These are phyloP conservation scores for Conus canariensis DNA, from an alignment of 2,888 invertebrate species.

Conservation along the genomic window DNA sequence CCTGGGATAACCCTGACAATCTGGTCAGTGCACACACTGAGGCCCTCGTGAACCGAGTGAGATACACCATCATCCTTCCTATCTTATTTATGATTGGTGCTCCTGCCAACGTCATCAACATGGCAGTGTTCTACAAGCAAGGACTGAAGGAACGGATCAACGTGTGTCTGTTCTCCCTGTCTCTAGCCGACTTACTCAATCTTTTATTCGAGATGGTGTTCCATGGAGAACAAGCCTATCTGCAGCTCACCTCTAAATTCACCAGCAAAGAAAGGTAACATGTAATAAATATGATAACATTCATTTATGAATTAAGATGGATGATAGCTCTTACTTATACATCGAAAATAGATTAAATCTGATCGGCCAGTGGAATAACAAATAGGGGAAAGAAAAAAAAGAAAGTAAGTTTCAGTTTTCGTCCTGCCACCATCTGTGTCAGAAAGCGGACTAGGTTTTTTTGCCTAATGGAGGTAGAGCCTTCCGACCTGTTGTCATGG, in stretches of 20 bases:
- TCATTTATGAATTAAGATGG: too few species aligned
- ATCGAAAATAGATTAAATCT: too few species aligned
- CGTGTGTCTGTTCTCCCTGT: not conserved
- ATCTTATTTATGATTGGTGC: not conserved
- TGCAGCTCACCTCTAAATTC: not conserved
- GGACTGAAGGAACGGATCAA: not conserved
- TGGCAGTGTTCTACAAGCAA: conserved; percentile 4
- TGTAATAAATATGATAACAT: too few species aligned
- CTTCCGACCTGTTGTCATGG: too few species aligned
- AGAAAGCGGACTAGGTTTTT: too few species aligned
- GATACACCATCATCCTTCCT: not conserved
- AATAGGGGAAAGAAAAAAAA: too few species aligned
- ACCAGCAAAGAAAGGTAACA: too few species aligned
- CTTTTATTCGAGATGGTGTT: not conserved
- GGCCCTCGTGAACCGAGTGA: not conserved
- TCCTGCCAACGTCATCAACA: conserved; percentile 9
- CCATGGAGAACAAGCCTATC: not conserved
- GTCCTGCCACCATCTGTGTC: too few species aligned
- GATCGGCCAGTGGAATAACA: too few species aligned
- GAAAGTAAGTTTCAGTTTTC: too few species aligned
- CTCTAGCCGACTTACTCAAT: not conserved
- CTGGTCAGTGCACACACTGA: not conserved
- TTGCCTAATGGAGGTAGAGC: too few species aligned
- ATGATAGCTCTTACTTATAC: too few species aligned
- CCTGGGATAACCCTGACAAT: conserved; percentile 15